These are phyloP conservation scores for Mercenaria mercenaria DNA, from an alignment of 1,140 invertebrate genomes.

Conservation along the genomic window DNA sequence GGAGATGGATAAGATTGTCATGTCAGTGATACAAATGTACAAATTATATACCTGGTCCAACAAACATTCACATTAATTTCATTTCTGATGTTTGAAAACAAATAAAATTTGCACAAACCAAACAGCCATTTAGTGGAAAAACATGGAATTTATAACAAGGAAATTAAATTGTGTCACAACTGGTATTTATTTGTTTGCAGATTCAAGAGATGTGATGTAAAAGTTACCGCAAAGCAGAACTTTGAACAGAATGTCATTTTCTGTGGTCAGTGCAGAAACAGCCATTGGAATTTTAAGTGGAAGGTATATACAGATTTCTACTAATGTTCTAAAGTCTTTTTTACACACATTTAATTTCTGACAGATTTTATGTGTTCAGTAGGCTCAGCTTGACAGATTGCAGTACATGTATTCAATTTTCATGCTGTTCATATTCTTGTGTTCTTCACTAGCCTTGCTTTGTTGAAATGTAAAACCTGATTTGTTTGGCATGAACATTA, in stretches of 20 bases:
- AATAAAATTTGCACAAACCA: no score
- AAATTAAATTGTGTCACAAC: no score
- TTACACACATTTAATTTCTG: neutral
- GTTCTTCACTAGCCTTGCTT: no score
- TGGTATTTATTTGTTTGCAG: neutral
- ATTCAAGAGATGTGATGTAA: neutral
- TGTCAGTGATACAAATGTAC: neutral
- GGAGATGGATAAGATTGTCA: no score
- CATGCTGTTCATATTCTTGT: neutral
- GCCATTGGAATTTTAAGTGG: neutral
- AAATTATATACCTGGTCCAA: no score
- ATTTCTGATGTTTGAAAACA: no score
- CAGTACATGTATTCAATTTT: neutral
- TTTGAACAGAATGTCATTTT: neutral
- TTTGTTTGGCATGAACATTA: no score
- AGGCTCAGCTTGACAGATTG: neutral
- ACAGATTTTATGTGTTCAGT: neutral
- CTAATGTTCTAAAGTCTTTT: no score
- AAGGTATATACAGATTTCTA: neutral
- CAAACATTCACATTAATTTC: no score
- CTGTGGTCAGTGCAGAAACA: neutral
- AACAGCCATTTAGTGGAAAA: no score
- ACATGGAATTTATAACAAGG: no score
- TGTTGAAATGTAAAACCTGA: no score
- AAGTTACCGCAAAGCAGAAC: neutral